phyloP scores from a whole-genome alignment of 2,113 vertebrate genomes.

The Delphinus delphis region DNA sequence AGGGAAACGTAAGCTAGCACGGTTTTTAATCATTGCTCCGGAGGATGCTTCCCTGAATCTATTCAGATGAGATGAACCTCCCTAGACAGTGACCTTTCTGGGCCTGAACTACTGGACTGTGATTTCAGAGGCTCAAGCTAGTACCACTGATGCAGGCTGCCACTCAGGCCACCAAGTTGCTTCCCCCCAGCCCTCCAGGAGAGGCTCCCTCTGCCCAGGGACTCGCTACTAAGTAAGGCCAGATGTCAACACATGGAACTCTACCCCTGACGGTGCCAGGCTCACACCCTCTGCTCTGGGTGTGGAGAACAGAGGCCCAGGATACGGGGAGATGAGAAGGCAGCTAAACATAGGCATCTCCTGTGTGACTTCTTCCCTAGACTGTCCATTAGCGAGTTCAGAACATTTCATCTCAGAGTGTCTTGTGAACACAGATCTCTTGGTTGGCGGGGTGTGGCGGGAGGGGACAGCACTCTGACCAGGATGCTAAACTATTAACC shows the following conservation, averaged over 20 bases:
- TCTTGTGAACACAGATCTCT: not conserved
- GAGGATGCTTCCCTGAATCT: not conserved
- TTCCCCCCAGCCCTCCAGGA: not conserved
- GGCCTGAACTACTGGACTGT: not conserved
- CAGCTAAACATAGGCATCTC: not conserved
- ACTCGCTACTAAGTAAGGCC: not conserved
- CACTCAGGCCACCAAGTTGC: not conserved
- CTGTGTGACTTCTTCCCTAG: not conserved
- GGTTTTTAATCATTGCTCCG: not conserved
- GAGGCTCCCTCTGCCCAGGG: not conserved
- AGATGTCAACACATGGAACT: not conserved
- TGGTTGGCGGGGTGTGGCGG: not conserved
- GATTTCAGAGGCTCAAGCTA: not conserved
- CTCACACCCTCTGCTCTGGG: not conserved
- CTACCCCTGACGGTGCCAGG: accelerated
- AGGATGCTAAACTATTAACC: not conserved
- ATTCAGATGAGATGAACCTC: not conserved
- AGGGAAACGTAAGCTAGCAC: not conserved
- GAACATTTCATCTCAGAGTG: not conserved
- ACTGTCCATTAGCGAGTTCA: not conserved
- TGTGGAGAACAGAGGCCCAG: not conserved
- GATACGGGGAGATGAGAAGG: not conserved
- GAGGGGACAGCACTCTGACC: not conserved
- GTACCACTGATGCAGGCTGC: not conserved
- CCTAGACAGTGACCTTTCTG: too few relatives aligned